phyloP scores from a whole-genome alignment of 2,888 invertebrate genomes.

The Sceliomorpha sp. region DNA sequence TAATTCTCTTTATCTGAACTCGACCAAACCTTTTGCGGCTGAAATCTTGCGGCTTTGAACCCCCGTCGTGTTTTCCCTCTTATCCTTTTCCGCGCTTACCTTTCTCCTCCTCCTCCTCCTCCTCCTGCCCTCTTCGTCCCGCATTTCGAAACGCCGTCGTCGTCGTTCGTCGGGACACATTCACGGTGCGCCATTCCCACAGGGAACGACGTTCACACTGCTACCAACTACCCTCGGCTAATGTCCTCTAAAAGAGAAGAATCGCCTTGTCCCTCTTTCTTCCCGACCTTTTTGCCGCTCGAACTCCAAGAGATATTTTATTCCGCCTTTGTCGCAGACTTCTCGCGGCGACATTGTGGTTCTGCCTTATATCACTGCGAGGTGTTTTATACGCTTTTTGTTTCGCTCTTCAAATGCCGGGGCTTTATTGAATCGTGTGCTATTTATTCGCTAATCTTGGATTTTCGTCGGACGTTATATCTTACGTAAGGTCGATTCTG shows the following conservation, averaged over 20 bases:
- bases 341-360: slow-evolving; percentile 17
- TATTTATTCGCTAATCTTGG: slow-evolving; percentile 27
- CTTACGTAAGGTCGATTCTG: no score
- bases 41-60: slow-evolving; percentile 38
- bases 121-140: not conserved
- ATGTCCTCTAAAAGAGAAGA: slow-evolving; percentile 56
- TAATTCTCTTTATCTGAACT: slow-evolving; percentile 57
- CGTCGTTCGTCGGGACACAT: no score
- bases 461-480: not conserved
- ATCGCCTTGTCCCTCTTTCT: slow-evolving; percentile 46
- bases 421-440: slow-evolving; percentile 32
- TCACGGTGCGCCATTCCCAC: slow-evolving; percentile 34
- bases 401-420: slow-evolving; percentile 30
- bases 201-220: slow-evolving; percentile 43
- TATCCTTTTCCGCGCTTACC: no score
- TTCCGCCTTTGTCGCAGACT: slow-evolving; percentile 42
- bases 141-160: no score
- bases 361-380: slow-evolving; percentile 21
- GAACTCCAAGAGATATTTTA: slow-evolving; percentile 39
- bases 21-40: slow-evolving; percentile 32
- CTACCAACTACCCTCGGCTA: slow-evolving; percentile 38
- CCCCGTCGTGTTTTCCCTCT: slow-evolving; percentile 17
- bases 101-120: not conserved
- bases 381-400: slow-evolving; percentile 26
- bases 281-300: slow-evolving; percentile 25